These are phyloP conservation scores for Crotalus horridus DNA, from an alignment of 2,113 vertebrate species.

Conservation along the genomic window DNA sequence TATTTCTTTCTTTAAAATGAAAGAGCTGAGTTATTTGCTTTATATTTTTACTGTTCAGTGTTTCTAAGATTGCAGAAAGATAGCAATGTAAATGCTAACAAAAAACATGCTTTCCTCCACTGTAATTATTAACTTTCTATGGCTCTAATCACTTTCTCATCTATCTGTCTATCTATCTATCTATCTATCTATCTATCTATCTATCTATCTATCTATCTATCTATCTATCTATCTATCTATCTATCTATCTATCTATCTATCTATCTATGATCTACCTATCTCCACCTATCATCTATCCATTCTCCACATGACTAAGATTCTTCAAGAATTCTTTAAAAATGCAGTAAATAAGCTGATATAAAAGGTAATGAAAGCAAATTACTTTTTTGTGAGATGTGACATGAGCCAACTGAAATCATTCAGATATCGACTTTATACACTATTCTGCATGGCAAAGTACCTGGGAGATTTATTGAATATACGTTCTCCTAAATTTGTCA, in stretches of 20 bases:
- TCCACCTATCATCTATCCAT: neutral
- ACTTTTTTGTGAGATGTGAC: neutral
- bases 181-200: too few species aligned
- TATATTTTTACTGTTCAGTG: neutral
- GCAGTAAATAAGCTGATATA: neutral
- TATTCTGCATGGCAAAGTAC: constrained; percentile 23
- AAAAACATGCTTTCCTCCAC: neutral
- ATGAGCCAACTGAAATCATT: constrained; percentile 17
- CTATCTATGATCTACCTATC: too few species aligned
- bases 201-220: too few species aligned
- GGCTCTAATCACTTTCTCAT: neutral
- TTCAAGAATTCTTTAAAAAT: constrained; percentile 3
- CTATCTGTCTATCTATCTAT: too few species aligned
- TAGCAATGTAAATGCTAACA: neutral
- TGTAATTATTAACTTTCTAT: neutral
- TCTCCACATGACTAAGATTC: neutral
- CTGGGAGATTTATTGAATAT: constrained; percentile 19
- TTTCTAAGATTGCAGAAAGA: neutral
- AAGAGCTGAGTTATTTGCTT: neutral
- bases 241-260: too few species aligned
- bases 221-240: neutral
- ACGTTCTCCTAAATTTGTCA: neutral
- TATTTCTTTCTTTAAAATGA: neutral
- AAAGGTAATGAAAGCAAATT: constrained; percentile 20
- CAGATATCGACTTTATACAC: constrained; percentile 13